Base-by-base conservation (phyloP, 1,140 invertebrate genomes). In the Wiebesia pumilae region DNA sequence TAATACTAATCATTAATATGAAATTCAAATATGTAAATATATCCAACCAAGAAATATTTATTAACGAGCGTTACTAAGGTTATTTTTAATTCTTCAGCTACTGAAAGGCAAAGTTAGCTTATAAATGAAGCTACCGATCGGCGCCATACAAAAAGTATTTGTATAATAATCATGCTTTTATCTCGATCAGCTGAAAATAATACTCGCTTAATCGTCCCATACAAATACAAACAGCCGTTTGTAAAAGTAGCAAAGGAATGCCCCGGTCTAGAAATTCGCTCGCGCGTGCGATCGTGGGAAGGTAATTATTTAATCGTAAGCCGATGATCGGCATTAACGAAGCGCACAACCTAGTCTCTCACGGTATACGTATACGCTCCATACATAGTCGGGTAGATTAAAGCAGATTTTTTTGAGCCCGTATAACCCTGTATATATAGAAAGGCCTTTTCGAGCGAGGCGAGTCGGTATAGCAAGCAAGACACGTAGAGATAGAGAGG, bases 361-460 rank as follows among this genome's bases (percentile, higher is more conserved):
- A 54, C 51, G 80, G 33, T 81, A 69, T 51, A 69, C 33, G 16
- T 54, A 4, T 69, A 51, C 12, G 33, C 81, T 30, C 79, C 51
- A 38, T 54, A 40, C 79, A 40, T 67, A 83, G 80, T 82, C 80
- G 85, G 80, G 33, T 69, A 82, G 85, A 86, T 86, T 86, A 86
- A 86, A 86, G 84, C 62, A 19, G 40, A 80, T 43, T 85, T 85
- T 85, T 85, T 85, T 62, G 30, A 73, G 82, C 51, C 51, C 83
- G 62, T 40, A 35, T 30, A 21, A 43, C 43, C 35, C 35, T n/a
- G 58, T n/a, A 69, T n/a, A 40, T 77, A 81, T 51, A 80, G 75
- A 85, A 35, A 85, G 75, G 16, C 54, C 7, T 51, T 58, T 27
- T 10, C 54, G 75, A 71, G 78, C 62, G 69, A 73, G 54, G 10